Percentiles rank a stretch among this genome's conserved stretches.
Conservation (phyloP, 2,888 invertebrate genomes). For the Drosophila leonis region DNA sequence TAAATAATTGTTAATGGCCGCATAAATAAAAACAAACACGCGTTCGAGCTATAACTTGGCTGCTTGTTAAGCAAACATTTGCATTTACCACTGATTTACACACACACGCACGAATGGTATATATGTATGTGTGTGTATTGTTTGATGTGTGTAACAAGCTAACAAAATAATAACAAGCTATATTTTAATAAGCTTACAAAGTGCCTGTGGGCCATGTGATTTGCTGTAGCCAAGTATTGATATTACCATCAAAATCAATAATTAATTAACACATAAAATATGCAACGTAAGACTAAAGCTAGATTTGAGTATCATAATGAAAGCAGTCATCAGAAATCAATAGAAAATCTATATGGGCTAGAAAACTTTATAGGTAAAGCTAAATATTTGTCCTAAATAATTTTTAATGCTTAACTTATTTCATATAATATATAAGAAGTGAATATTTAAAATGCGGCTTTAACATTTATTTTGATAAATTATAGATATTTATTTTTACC, state of each 20-base stretch:
- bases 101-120: slow-evolving; percentile 21
- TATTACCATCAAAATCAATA: slow-evolving; percentile 6
- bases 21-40: slow-evolving; percentile 52
- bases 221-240: not conserved
- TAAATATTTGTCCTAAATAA: not conserved
- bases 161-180: not conserved
- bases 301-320: too few relatives aligned
- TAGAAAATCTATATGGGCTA: not conserved
- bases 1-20: slow-evolving; percentile 69
- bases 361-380: not conserved
- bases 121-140: not conserved
- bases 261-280: not conserved
- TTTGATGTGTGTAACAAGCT: slow-evolving; percentile 6
- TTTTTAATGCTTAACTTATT: too few relatives aligned
- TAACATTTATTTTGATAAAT: too few relatives aligned
- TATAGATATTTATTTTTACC: too few relatives aligned
- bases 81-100: slow-evolving; percentile 57
- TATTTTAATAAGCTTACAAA: slow-evolving; percentile 12
- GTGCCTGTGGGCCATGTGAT: not conserved
- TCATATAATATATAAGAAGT: too few relatives aligned
- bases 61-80: slow-evolving; percentile 60
- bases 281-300: too few relatives aligned
- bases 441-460: too few relatives aligned
- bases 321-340: not conserved
- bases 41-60: slow-evolving; percentile 28